Evolutionary conservation across 2,797 vertebrate species (phyloP).

Genomic region (Zalophus californianus): DNA sequence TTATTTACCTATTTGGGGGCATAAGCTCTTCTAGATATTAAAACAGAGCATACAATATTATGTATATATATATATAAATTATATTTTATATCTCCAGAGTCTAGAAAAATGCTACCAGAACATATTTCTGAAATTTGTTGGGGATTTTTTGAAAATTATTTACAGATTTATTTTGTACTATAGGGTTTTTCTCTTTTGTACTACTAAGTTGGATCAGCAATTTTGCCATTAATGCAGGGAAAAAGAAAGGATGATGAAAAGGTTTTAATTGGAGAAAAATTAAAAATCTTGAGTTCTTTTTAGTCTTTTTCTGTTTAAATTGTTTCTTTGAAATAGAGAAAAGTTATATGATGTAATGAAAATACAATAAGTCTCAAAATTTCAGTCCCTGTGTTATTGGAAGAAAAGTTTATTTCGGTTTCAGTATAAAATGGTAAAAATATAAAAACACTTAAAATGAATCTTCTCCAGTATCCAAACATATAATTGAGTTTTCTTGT

Average conservation of each 20-base stretch:
- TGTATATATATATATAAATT: background rate
- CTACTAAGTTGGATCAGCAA: background rate
- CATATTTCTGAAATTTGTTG: background rate
- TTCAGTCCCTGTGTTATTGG: background rate
- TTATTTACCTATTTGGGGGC: background rate
- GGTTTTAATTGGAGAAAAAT: background rate
- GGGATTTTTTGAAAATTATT: background rate
- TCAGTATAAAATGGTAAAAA: conserved; percentile 63
- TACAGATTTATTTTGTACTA: conserved; percentile 2
- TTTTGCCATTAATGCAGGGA: background rate
- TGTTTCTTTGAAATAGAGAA: conserved; percentile 38
- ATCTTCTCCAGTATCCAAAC: conserved; percentile 59
- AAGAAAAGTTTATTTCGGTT: conserved; percentile 60
- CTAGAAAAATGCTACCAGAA: background rate
- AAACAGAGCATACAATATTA: background rate
- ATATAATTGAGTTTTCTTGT: conserved; percentile 75
- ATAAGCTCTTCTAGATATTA: background rate
- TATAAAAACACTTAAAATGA: conserved; percentile 70
- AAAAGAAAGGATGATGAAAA: background rate
- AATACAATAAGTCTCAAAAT: conserved; percentile 50
- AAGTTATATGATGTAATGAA: background rate
- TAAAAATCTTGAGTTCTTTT: background rate
- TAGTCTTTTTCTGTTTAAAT: background rate
- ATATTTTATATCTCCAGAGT: background rate
- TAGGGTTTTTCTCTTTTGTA: background rate